Conservation (phyloP, 2,797 vertebrate species). For the Triplophysa yarkandensis region DNA sequence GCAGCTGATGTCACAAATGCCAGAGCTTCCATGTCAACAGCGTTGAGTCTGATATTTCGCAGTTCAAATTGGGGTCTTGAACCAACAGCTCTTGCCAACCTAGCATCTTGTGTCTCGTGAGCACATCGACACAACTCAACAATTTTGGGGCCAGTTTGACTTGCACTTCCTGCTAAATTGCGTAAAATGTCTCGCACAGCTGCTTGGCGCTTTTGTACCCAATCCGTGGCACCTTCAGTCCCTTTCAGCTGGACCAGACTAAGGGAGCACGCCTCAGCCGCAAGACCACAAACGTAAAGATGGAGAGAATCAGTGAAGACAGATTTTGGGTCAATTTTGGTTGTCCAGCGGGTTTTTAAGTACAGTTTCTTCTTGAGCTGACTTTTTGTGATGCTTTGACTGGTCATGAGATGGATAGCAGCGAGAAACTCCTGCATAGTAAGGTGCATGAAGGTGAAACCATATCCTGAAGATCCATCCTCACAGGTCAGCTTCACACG, state of each 20-base stretch:
- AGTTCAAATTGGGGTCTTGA: slow-evolving; percentile 76
- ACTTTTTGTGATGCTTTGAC: slow-evolving; percentile 64
- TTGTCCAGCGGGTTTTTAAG: slow-evolving; percentile 85
- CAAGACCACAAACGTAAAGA: slow-evolving; percentile 84
- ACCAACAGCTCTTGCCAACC: slow-evolving; percentile 71
- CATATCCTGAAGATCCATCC: slow-evolving; percentile 61
- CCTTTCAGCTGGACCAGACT: slow-evolving; percentile 74
- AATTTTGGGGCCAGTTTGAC: slow-evolving; percentile 85
- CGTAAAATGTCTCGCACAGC: slow-evolving; percentile 71
- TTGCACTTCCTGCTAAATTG: slow-evolving; percentile 69
- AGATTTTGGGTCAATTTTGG: slow-evolving; percentile 74
- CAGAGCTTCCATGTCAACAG: slow-evolving; percentile 79
- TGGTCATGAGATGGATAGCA: slow-evolving; percentile 84
- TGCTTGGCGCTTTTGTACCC: slow-evolving; percentile 75
- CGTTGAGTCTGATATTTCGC: slow-evolving; percentile 81
- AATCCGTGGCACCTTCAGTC: slow-evolving; percentile 47
- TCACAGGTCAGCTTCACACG: slow-evolving; percentile 73
- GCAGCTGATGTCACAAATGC: slow-evolving; percentile 76
- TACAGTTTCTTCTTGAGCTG: slow-evolving; percentile 76
- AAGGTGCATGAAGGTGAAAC: slow-evolving; percentile 83
- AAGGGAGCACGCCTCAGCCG: slow-evolving; percentile 70
- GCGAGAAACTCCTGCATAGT: slow-evolving; percentile 90
- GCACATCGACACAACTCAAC: slow-evolving; percentile 84
- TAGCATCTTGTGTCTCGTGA: slow-evolving; percentile 79
- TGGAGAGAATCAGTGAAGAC: slow-evolving; percentile 81